A percentile compares a stretch with the other conserved stretches of the same genome.
These are phyloP conservation scores for Dicycla oo DNA, from an alignment of 2,888 invertebrate genomes.

Conservation along the genomic window DNA sequence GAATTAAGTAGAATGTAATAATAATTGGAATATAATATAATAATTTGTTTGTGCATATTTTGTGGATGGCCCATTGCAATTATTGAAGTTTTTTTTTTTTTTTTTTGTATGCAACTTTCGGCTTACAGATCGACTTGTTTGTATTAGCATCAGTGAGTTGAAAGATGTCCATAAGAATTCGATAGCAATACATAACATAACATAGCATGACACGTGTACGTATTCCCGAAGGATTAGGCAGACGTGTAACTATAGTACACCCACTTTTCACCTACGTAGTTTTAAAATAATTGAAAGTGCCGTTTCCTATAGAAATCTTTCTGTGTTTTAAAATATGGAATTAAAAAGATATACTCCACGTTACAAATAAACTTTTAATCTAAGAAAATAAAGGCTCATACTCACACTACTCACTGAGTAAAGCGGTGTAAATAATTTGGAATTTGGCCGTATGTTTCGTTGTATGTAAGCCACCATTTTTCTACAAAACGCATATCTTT, in stretches of 20 bases:
- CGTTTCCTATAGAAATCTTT: background rate
- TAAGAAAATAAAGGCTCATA: conserved; percentile 26
- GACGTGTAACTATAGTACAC: too few species aligned
- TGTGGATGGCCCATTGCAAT: background rate
- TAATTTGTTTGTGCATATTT: background rate
- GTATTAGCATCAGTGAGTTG: background rate
- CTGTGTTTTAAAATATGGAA: background rate
- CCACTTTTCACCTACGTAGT: too few species aligned
- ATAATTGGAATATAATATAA: background rate
- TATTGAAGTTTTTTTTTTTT: background rate
- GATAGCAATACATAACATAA: background rate
- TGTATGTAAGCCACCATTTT: conserved; percentile 49
- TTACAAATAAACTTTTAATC: background rate
- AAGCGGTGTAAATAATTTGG: conserved; percentile 30
- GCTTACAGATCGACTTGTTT: too few species aligned
- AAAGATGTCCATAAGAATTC: background rate
- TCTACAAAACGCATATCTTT: conserved; percentile 53
- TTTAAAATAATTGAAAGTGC: background rate
- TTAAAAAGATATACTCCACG: background rate
- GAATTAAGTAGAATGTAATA: conserved; percentile 55
- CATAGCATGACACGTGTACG: too few species aligned
- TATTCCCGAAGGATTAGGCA: too few species aligned
- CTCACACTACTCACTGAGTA: conserved; percentile 42
- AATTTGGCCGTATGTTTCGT: conserved; percentile 30
- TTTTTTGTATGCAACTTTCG: background rate